These are phyloP conservation scores for Perizoma affinitatum DNA, from an alignment of 2,888 invertebrate genomes.

Conservation along the genomic window DNA sequence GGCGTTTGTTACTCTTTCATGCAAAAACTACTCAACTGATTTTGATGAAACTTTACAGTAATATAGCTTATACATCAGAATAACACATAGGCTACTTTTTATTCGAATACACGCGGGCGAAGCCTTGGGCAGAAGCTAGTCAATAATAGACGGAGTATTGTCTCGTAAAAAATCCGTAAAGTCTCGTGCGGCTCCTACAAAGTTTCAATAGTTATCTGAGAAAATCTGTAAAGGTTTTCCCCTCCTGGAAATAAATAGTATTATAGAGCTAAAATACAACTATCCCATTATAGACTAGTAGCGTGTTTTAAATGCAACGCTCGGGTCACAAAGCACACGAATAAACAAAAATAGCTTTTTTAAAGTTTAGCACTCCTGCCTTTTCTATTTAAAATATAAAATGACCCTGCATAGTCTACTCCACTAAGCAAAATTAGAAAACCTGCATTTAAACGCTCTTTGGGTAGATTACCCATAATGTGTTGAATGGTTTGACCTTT, in stretches of 20 bases:
- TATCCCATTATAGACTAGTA: slow-evolving; percentile 18
- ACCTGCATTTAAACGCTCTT: not conserved
- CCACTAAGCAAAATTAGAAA: slow-evolving; percentile 18
- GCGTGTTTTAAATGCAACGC: slow-evolving; percentile 24
- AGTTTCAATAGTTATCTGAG: slow-evolving; percentile 10
- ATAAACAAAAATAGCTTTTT: slow-evolving; percentile 28
- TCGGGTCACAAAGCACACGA: slow-evolving; percentile 26
- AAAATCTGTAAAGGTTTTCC: slow-evolving; percentile 10
- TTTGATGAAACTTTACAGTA: too few relatives aligned
- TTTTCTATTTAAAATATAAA: slow-evolving; percentile 18
- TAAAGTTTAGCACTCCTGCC: slow-evolving; percentile 10
- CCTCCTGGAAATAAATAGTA: slow-evolving; percentile 5
- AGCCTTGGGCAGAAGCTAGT: too few relatives aligned
- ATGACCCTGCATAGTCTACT: slow-evolving; percentile 29
- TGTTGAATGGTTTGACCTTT: slow-evolving; percentile 6
- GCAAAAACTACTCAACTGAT: too few relatives aligned
- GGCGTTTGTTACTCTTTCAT: too few relatives aligned
- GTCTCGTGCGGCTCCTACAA: slow-evolving; percentile 6
- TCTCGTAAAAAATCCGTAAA: not conserved
- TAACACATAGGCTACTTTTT: too few relatives aligned
- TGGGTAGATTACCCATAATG: slow-evolving; percentile 10
- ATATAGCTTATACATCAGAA: too few relatives aligned
- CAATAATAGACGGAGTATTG: not conserved
- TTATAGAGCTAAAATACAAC: slow-evolving; percentile 10
- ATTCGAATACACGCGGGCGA: too few relatives aligned